Evolutionary conservation across 2,797 vertebrate genomes (phyloP).

Genomic region (Peromyscus nudipes): DNA sequence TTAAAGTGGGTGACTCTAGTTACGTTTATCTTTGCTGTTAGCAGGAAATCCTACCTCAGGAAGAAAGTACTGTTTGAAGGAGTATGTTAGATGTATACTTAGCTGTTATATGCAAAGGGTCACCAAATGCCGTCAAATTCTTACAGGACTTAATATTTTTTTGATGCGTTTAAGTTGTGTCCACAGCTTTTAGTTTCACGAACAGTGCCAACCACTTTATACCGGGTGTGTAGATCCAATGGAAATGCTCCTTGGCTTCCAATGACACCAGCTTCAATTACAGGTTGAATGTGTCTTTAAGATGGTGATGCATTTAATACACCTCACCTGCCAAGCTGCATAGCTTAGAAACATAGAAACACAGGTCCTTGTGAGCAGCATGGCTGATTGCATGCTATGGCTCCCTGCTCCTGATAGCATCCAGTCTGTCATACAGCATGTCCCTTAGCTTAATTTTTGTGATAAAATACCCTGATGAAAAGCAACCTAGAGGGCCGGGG

Average conservation of each 20-base stretch:
- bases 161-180: background rate
- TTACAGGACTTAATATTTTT: background rate
- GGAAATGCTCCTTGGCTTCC: background rate
- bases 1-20: background rate
- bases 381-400: too few species aligned
- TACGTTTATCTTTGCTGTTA: slow-evolving; percentile 21
- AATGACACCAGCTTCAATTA: background rate
- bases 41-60: background rate
- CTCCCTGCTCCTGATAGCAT: background rate
- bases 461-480: too few species aligned
- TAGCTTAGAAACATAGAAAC: background rate
- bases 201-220: background rate
- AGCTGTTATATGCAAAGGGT: background rate
- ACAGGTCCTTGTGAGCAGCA: too few species aligned
- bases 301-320: background rate
- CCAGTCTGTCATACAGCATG: background rate
- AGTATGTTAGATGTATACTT: background rate
- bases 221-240: background rate
- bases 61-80: slow-evolving; percentile 59
- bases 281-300: background rate
- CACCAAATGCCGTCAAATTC: background rate
- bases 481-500: background rate
- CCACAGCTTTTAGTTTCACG: slow-evolving; percentile 47
- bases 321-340: background rate
- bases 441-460: background rate